phyloP scores from a whole-genome alignment of 37 sponge, comb jelly and placozoan genomes.

The Oopsacas minuta region DNA sequence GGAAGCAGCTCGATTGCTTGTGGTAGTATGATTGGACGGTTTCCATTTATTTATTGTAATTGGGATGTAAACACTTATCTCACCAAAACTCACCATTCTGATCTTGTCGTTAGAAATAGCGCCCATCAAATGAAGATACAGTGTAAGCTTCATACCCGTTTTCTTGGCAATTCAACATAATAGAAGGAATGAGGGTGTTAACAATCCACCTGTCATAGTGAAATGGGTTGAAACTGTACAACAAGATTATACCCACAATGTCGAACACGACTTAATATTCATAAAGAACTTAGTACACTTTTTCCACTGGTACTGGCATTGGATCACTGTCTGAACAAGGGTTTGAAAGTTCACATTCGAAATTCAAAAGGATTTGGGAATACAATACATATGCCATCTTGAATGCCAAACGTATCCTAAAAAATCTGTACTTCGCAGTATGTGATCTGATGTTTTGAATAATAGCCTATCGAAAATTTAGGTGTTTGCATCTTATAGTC shows the following conservation, averaged over 20 bases:
- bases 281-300: no score
- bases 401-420: no score
- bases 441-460: constrained; percentile 13
- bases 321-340: background rate
- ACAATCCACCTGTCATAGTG: background rate
- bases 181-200: background rate
- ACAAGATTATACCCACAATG: background rate
- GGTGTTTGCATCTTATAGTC: no score
- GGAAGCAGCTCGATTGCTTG: background rate
- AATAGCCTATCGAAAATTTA: no score
- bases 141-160: background rate
- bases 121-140: background rate
- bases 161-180: background rate
- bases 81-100: background rate
- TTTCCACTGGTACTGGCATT: background rate
- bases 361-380: background rate
- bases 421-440: constrained; percentile 2
- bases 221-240: constrained; percentile 4
- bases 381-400: no score
- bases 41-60: background rate
- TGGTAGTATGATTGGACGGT: background rate
- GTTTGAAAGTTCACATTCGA: constrained; percentile 15
- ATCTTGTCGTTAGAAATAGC: background rate
- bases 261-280: background rate
- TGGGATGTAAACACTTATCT: background rate